Evolutionary conservation across 2,113 vertebrate genomes (phyloP), one percentile per base, ranked within the genome.

Genomic region (Mungos mungo): DNA sequence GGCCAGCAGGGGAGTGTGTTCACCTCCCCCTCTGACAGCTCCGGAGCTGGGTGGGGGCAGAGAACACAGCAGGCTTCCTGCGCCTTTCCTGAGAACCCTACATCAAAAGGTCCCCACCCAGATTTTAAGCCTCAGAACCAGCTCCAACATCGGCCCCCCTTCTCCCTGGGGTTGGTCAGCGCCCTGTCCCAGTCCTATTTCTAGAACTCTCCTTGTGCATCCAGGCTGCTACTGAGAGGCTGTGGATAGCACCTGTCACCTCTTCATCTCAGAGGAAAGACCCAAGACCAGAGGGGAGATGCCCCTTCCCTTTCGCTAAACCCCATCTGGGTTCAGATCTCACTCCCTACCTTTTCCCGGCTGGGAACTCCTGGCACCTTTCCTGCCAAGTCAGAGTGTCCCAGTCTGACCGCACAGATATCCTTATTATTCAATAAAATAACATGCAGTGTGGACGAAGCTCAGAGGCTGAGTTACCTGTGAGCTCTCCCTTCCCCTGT

Each of bases 71-170:
- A 54, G 63, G 31, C 63, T 95, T 93, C 72, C 96, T 90, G 88
- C 5, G 68, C 74, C 65, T 94, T 96, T 97, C 95, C 96, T 93
- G 85, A 88, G 60, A 82, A 57, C 76, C 88, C 35, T 27, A 29
- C 91, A 93, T 94, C 57, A 82, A 88, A 94, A 80, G 1, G 8
- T 16, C 41, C 81, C 52, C 93, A 72, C 60, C 47, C 81, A 93
- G n/a, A 60, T 52, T 81, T n/a, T 16, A 23, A 94, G 63, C 81
- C 38, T 29, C 4, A 5, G 76, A 76, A 94, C 38, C 7, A 0
- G 47, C 0, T 29, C 97, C 95, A 82, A 47, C 19, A 54, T 4
- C 57, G 6, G 57, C 19, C 16, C 25, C 60, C 33, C 13, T 72
- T 68, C 54, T 45, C 15, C 25, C n/a, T 2, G 50, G 14, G n/a